These are phyloP conservation scores for Zygaena filipendulae DNA, from an alignment of 2,888 invertebrate species.

Conservation along the genomic window DNA sequence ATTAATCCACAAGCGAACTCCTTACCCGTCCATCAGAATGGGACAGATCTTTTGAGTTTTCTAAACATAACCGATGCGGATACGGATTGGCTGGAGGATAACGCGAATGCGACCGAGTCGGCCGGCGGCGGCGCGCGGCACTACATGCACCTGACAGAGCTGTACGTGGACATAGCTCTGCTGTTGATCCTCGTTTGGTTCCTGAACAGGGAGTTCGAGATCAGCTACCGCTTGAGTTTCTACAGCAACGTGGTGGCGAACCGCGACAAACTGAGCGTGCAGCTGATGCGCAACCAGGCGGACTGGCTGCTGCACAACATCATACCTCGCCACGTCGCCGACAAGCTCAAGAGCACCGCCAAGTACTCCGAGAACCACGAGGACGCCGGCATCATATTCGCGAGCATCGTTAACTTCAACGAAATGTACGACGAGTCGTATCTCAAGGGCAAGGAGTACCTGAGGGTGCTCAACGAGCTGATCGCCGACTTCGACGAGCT, in stretches of 20 bases:
- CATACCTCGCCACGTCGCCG: constrained; percentile 94
- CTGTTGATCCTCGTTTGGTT: constrained; percentile 92
- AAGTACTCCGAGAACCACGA: constrained; percentile 96
- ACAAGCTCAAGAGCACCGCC: constrained; percentile 91
- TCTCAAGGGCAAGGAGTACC: constrained; percentile 92
- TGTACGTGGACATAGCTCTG: constrained; percentile 83
- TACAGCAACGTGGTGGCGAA: constrained; percentile 93
- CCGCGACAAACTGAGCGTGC: constrained; percentile 87
- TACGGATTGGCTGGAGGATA: constrained; percentile 23
- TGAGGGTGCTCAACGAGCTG: constrained; percentile 94
- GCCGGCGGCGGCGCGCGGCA: constrained; percentile 23
- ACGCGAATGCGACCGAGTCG: constrained; percentile 21
- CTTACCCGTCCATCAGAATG: constrained; percentile 14
- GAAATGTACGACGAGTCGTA: constrained; percentile 98
- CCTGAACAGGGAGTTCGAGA: constrained; percentile 95
- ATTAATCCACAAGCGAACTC: constrained; percentile 9
- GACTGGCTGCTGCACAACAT: constrained; percentile 97
- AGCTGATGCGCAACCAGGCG: constrained; percentile 94
- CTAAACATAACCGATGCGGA: constrained; percentile 24
- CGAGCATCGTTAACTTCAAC: constrained; percentile 96
- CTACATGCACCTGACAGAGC: constrained; percentile 69
- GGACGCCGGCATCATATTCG: constrained; percentile 93
- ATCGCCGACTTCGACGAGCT: constrained; percentile 97
- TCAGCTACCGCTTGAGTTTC: constrained; percentile 92
- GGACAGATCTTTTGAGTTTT: constrained; percentile 34